A percentile compares a stretch with the other conserved stretches of the same genome.
phyloP scores from a whole-genome alignment of 2,888 invertebrate species.

The Cheilosia vernalis region DNA sequence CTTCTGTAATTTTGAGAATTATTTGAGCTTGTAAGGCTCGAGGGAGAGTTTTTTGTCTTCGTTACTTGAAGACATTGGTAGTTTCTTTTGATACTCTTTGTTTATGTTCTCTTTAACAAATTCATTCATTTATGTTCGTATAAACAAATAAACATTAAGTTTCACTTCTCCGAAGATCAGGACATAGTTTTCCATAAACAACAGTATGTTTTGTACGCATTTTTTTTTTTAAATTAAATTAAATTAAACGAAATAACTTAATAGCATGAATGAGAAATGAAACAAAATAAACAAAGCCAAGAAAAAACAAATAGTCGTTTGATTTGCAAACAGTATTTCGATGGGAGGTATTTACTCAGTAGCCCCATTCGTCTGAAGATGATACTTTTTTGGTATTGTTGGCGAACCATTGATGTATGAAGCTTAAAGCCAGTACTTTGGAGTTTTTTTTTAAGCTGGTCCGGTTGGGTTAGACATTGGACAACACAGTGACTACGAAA shows the following conservation, averaged over 20 bases:
- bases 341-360: neutral
- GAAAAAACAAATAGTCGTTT: slow-evolving; percentile 2
- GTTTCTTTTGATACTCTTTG: slow-evolving; percentile 67
- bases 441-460: too few species aligned
- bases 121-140: slow-evolving; percentile 43
- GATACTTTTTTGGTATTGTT: too few species aligned
- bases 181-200: slow-evolving; percentile 33
- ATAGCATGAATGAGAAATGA: slow-evolving; percentile 49
- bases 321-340: neutral
- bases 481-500: too few species aligned
- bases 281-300: slow-evolving; percentile 57
- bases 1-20: slow-evolving; percentile 69
- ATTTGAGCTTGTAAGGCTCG: slow-evolving; percentile 54
- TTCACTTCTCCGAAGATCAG: slow-evolving; percentile 30
- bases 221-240: slow-evolving; percentile 37
- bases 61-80: slow-evolving; percentile 74
- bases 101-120: slow-evolving; percentile 46
- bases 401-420: too few species aligned
- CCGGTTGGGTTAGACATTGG: too few species aligned
- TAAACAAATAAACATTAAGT: slow-evolving; percentile 26
- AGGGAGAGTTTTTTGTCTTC: slow-evolving; percentile 71
- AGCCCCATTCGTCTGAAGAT: too few species aligned
- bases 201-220: slow-evolving; percentile 47
- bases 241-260: slow-evolving; percentile 17
- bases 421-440: too few species aligned